Conservation (phyloP, 2,888 invertebrate genomes). For the Athripsodes cinereus region DNA sequence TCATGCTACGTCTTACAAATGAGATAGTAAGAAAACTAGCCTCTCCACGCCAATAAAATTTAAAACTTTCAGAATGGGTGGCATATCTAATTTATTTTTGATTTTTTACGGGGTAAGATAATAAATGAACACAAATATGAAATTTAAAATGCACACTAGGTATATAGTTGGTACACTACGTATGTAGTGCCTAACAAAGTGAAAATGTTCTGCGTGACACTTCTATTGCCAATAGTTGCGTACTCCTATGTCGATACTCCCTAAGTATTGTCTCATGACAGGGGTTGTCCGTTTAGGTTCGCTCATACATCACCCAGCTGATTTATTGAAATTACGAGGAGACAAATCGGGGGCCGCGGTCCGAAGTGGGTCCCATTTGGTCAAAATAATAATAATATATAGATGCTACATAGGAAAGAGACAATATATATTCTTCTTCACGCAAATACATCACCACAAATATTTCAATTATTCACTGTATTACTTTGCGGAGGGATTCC, state of each 20-base stretch:
- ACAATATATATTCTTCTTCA: no score
- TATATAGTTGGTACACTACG: no score
- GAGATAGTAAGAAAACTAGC: no score
- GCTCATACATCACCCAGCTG: slow-evolving; percentile 26
- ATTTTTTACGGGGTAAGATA: no score
- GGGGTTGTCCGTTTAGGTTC: slow-evolving; percentile 21
- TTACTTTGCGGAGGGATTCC: background rate
- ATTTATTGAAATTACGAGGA: slow-evolving; percentile 24
- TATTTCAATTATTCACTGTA: slow-evolving; percentile 16
- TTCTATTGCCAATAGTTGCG: background rate
- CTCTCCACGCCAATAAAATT: no score
- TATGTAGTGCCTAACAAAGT: no score
- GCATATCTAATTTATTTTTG: no score
- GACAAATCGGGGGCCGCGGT: slow-evolving; percentile 6
- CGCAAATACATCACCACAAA: slow-evolving; percentile 10
- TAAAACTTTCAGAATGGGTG: no score
- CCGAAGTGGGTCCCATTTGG: slow-evolving; percentile 19
- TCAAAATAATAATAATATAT: slow-evolving; percentile 2
- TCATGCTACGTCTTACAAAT: no score
- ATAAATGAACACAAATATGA: no score
- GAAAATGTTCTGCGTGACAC: no score
- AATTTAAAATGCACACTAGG: no score
- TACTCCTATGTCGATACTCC: background rate
- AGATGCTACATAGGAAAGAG: background rate
- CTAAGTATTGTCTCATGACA: slow-evolving; percentile 9